These are phyloP conservation scores for Luidia sarsii DNA, from an alignment of 53 echinoderm and acorn worm species.

Conservation along the genomic window DNA sequence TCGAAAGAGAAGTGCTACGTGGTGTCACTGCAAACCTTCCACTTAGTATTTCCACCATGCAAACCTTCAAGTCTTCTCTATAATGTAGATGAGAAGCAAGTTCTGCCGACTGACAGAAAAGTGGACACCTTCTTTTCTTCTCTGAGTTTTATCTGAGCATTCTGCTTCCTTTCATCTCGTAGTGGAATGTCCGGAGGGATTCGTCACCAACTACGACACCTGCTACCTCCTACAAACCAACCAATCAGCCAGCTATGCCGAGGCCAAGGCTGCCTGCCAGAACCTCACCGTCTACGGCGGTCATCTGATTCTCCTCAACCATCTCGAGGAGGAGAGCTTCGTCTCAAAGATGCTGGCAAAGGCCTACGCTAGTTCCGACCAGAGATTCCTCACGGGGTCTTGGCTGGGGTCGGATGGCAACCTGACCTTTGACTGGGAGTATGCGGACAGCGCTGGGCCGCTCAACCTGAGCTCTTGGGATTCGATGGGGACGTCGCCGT, in stretches of 20 bases:
- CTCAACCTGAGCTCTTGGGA: slow-evolving; percentile 61
- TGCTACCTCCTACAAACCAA: slow-evolving; percentile 76
- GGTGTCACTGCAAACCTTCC: too few species aligned
- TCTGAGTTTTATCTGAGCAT: too few species aligned
- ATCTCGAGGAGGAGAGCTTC: slow-evolving; percentile 54
- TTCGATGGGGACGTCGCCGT: background rate
- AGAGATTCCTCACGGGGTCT: slow-evolving; percentile 38
- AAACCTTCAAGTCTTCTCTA: too few species aligned
- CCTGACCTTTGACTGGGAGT: slow-evolving; percentile 70
- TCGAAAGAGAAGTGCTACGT: too few species aligned
- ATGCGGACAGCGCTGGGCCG: slow-evolving; percentile 6
- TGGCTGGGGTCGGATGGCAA: background rate
- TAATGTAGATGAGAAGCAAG: too few species aligned
- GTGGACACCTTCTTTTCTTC: too few species aligned
- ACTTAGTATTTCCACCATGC: too few species aligned
- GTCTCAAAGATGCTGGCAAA: slow-evolving; percentile 51
- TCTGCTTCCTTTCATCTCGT: too few species aligned
- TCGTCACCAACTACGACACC: slow-evolving; percentile 77
- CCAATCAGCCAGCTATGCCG: slow-evolving; percentile 50
- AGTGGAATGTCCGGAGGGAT: slow-evolving; percentile 88
- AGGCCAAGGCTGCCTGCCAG: slow-evolving; percentile 71
- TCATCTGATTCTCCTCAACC: slow-evolving; percentile 73
- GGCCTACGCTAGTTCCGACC: slow-evolving; percentile 22
- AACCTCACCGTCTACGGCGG: slow-evolving; percentile 73
- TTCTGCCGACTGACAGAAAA: too few species aligned